Conservation (phyloP, 2,113 vertebrate species). For the Sterrhoptilus dennistouni region DNA sequence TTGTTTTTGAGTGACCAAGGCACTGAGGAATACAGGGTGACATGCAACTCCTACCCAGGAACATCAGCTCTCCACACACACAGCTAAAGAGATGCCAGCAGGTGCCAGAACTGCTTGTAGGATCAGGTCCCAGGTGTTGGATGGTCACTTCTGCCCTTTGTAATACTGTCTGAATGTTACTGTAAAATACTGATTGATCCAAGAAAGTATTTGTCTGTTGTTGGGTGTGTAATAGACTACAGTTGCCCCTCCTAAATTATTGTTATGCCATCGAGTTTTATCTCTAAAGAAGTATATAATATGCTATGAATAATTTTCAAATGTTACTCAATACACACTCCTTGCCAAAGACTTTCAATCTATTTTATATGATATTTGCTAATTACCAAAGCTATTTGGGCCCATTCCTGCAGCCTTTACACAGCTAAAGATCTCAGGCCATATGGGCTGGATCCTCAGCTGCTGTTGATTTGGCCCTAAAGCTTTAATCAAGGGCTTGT, state of each 20-base stretch:
- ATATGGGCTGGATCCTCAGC: slow-evolving; percentile 65
- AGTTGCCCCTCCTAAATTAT: background rate
- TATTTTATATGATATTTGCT: slow-evolving; percentile 52
- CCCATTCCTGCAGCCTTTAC: slow-evolving; percentile 54
- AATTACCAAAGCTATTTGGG: slow-evolving; percentile 66
- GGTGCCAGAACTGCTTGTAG: background rate
- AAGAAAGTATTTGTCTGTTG: background rate
- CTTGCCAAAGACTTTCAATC: slow-evolving; percentile 52
- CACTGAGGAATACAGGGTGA: background rate
- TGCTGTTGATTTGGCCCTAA: slow-evolving; percentile 62
- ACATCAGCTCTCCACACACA: fast-evolving
- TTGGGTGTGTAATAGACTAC: background rate
- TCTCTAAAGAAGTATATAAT: slow-evolving; percentile 17
- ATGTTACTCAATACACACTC: background rate
- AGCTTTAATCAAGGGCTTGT: slow-evolving; percentile 62
- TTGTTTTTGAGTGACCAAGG: background rate
- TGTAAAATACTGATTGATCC: background rate
- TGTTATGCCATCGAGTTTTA: background rate
- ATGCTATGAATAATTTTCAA: slow-evolving; percentile 17
- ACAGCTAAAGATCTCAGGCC: slow-evolving; percentile 46
- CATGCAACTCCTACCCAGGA: background rate
- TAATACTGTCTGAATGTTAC: background rate
- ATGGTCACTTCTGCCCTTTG: background rate
- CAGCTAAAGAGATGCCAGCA: background rate
- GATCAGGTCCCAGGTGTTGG: background rate